Percentiles rank a stretch among this genome's conserved stretches.
Evolutionary conservation across 2,888 invertebrate species (phyloP).

Genomic region (Pilophorus perplexus): DNA sequence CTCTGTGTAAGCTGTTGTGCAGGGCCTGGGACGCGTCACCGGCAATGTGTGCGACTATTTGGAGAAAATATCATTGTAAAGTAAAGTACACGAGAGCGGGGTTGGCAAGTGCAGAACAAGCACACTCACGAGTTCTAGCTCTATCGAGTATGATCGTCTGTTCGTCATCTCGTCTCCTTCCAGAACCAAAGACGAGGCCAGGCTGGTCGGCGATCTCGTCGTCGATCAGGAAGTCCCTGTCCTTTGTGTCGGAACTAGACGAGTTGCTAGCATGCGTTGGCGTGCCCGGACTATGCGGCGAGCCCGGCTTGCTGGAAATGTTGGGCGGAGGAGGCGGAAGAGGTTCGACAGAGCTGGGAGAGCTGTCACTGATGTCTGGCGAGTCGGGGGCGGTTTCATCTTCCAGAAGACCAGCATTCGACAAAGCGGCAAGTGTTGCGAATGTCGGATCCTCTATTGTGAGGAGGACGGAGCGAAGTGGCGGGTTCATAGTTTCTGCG

Average conservation of each 20-base stretch:
- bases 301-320: constrained; percentile 32
- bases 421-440: constrained; percentile 65
- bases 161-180: constrained; percentile 23
- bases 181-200: constrained; percentile 71
- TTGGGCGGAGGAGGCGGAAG: constrained; percentile 45
- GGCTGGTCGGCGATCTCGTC: constrained; percentile 92
- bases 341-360: constrained; percentile 45
- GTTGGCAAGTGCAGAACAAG: neutral
- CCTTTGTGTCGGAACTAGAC: constrained; percentile 71
- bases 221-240: constrained; percentile 76
- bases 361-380: constrained; percentile 44
- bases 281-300: constrained; percentile 63
- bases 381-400: constrained; percentile 80
- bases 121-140: constrained; percentile 36
- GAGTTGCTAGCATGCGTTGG: constrained; percentile 78
- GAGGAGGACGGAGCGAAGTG: constrained; percentile 58
- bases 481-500: constrained; percentile 47
- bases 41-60: constrained; percentile 44
- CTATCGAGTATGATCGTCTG: constrained; percentile 37
- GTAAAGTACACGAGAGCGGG: neutral
- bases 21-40: constrained; percentile 45
- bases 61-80: constrained; percentile 7
- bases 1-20: constrained; percentile 32
- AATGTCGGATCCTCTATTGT: constrained; percentile 73
- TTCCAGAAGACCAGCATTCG: constrained; percentile 68